Evolutionary conservation across 2,113 vertebrate genomes (phyloP), one percentile per base, ranked within the genome.

Genomic region (Rostratula benghalensis): DNA sequence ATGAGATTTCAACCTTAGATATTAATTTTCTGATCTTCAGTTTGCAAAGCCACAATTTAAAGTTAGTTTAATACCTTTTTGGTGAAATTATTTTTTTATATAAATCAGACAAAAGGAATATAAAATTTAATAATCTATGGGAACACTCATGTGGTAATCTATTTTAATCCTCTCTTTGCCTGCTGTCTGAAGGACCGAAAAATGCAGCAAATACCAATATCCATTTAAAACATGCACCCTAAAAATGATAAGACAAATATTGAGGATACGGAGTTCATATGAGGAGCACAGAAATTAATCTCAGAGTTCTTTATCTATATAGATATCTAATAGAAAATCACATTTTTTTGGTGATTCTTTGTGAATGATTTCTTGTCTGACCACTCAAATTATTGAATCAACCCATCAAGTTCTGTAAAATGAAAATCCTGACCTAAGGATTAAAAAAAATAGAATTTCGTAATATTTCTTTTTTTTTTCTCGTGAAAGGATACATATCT

Each of bases 141-240:
- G 92, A 87, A 63, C 19, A 79, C 35, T 94, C 43, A 69, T 81
- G 57, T 54, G 21, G 54, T 89, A 93, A 89, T 95, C 94, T 96
- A 43, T 74, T 96, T 89, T 94, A 96, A 96, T 97, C 95, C 83
- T 71, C 50, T 82, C 77, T 89, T 77, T 77, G 39, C n/a, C 54
- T 93, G 28, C 31, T 0, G 0, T 73, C 37, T 59, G 53, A 95
- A 94, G 70, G 77, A 59, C 20, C 65, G 51, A 84, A 90, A 85
- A 82, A n/a, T 20, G 4, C 25, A 92, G 57, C 33, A 82, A 96
- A 94, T 82, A 79, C 6, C 15, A 78, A 82, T 11, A 70, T 89
- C 41, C 13, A 35, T 85, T 94, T 91, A 87, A 75, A 94, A 69
- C 8, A 43, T 50, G 30, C 23, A 76, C 25, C 9, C 13, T 79